Percentiles rank a stretch among this genome's conserved stretches.
These are phyloP conservation scores for Oryzaephilus surinamensis DNA, from an alignment of 1,140 invertebrate species.

Conservation along the genomic window DNA sequence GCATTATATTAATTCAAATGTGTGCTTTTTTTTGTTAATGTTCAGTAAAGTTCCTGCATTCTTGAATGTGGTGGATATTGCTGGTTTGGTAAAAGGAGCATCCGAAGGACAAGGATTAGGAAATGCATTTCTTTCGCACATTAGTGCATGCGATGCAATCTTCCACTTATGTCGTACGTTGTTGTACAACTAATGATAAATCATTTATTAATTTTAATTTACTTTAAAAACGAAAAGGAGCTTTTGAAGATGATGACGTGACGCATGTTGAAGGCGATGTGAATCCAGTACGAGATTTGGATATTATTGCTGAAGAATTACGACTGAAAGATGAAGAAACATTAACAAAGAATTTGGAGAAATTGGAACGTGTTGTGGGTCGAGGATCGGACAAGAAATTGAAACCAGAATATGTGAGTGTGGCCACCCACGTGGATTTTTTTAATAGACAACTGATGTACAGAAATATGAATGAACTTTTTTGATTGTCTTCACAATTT, in stretches of 20 bases:
- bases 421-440: too few species aligned
- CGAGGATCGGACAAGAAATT: conserved; percentile 91
- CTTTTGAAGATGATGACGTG: conserved; percentile 97
- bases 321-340: conserved; percentile 90
- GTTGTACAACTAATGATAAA: background rate
- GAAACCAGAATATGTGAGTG: conserved; percentile 88
- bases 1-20: too few species aligned
- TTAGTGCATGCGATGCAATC: conserved; percentile 97
- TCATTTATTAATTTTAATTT: background rate
- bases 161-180: conserved; percentile 94
- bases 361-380: conserved; percentile 77
- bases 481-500: too few species aligned
- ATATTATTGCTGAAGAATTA: conserved; percentile 93
- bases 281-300: conserved; percentile 91
- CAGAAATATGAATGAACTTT: too few species aligned
- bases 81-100: conserved; percentile 95
- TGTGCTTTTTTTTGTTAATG: too few species aligned
- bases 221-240: conserved; percentile 56
- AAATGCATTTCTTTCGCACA: conserved; percentile 97
- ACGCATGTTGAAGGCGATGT: conserved; percentile 98
- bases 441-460: too few species aligned
- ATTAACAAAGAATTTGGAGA: conserved; percentile 68
- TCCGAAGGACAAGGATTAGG: conserved; percentile 96
- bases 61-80: conserved; percentile 96
- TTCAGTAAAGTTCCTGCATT: conserved; percentile 93